Evolutionary conservation across 2,888 invertebrate genomes (phyloP).

Genomic region (Leptothorax acervorum): DNA sequence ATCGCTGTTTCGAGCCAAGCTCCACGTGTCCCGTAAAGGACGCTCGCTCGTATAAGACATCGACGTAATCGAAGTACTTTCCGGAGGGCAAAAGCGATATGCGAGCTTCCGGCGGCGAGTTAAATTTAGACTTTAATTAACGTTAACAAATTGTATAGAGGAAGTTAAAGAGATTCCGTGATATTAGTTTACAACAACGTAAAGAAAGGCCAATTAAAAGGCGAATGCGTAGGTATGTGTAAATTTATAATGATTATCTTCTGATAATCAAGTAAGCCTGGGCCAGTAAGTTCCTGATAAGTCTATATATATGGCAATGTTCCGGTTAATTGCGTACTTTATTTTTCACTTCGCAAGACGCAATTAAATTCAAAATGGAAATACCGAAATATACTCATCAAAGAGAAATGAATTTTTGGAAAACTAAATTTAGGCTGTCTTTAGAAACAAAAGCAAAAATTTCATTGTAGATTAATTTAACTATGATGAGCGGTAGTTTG

Average conservation of each 20-base stretch:
- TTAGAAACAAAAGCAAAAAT: not conserved
- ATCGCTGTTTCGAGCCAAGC: slow-evolving; percentile 49
- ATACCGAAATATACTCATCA: not conserved
- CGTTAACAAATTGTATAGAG: slow-evolving; percentile 3
- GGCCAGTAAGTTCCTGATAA: not conserved
- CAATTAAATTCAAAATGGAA: not conserved
- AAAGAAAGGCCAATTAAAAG: not conserved
- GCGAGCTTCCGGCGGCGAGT: not conserved
- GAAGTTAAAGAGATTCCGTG: not conserved
- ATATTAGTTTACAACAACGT: not conserved
- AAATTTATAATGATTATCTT: not conserved
- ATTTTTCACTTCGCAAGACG: not conserved
- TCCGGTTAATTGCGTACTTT: not conserved
- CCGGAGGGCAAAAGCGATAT: not conserved
- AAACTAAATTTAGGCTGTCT: not conserved
- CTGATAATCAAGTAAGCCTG: not conserved
- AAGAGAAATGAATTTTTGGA: not conserved
- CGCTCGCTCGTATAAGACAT: slow-evolving; percentile 34
- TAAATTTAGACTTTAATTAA: slow-evolving; percentile 37
- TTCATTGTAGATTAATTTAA: not conserved
- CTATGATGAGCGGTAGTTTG: not conserved
- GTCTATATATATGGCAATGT: not conserved
- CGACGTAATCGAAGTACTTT: slow-evolving; percentile 46
- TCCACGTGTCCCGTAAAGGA: slow-evolving; percentile 52
- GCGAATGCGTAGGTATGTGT: not conserved